Evolutionary conservation across 2,113 vertebrate genomes (phyloP), one percentile per base, ranked within the genome.

Genomic region (Bubo blakistoni): DNA sequence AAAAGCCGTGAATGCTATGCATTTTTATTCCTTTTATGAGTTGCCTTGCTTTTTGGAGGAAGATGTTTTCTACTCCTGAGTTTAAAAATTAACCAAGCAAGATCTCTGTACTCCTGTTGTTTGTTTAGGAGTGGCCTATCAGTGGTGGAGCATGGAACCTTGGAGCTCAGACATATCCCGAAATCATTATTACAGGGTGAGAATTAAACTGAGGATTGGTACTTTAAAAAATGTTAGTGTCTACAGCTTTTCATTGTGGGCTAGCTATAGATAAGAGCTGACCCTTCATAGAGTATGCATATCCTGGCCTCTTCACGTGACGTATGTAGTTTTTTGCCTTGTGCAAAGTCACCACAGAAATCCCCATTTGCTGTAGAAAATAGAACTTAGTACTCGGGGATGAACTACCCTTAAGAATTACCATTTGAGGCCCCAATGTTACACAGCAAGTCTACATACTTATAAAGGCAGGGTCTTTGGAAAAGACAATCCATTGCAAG

Each of bases 151-250:
- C 98, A 6, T 99, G 99, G 99, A 99, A 99, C 22, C 97, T 99
- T 38, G 99, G 99, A 86, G 98, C 99, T 54, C 98, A 99, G 91
- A 99, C 99, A 46, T 99, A 99, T 96, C 99, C 99, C 51, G 99
- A 99, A 97, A 99, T 99, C 95, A 99, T 99, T 95, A 98, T 99
- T 96, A 99, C 99, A 86, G 99, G 99, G 99, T 99, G 98, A 98
- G 99, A 97, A 89, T 81, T 58, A 81, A 91, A 54, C 62, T 92
- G 59, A 88, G 66, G 42, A 70, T 86, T 95, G 88, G 34, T 95
- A 34, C 74, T 70, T 92, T 81, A 77, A 59, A 59, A 79, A 94
- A 44, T 77, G 6, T 42, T 81, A 74, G 21, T 42, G 44, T 69
- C 72, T 93, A 81, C 34, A 92, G 26, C 38, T 95, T 81, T 78